phyloP scores from a whole-genome alignment of 2,113 vertebrate species.

The cattle (Bos taurus) region DNA sequence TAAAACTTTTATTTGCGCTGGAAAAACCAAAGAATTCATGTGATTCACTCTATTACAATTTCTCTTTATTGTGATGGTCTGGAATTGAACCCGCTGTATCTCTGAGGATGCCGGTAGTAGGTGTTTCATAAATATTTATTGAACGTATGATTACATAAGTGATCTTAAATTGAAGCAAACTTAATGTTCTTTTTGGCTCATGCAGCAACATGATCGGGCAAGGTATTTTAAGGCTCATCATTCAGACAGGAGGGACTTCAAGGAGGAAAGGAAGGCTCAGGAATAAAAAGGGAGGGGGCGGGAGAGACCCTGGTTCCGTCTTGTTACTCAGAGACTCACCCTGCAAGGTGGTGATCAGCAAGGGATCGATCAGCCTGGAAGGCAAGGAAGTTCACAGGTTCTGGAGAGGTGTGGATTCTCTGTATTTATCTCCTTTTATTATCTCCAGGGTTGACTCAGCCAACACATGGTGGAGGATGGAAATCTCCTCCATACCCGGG shows the following conservation, averaged over 20 bases:
- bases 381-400: background rate
- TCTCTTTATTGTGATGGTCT: background rate
- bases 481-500: background rate
- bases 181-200: conserved; percentile 21
- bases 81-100: background rate
- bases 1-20: background rate
- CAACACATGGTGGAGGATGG: background rate
- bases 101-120: background rate
- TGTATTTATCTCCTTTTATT: background rate
- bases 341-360: too few relatives aligned
- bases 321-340: background rate
- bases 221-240: background rate
- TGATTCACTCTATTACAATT: background rate
- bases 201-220: background rate
- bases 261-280: background rate
- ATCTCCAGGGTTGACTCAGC: background rate
- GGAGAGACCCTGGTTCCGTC: background rate
- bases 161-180: background rate
- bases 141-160: background rate
- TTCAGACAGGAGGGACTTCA: background rate
- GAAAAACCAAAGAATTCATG: background rate
- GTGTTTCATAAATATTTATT: conserved; percentile 19
- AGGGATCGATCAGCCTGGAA: background rate
- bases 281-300: background rate
- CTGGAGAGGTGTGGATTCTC: background rate